phyloP scores from a whole-genome alignment of 2,113 vertebrate species.

The Dissostichus mawsoni region DNA sequence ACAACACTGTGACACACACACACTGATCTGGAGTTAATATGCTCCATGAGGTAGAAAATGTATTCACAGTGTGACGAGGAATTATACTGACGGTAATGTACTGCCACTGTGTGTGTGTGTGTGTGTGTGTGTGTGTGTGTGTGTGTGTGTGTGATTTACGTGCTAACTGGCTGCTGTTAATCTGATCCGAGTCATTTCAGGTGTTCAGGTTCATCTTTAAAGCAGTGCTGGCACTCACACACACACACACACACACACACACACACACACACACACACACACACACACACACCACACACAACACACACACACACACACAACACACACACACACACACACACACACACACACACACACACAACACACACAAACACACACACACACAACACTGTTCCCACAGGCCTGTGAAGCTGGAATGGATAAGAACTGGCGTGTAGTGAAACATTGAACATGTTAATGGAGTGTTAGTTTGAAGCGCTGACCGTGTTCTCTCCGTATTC shows the following conservation, averaged over 20 bases:
- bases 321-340: too few relatives aligned
- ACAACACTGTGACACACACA: slow-evolving; percentile 7
- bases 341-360: too few relatives aligned
- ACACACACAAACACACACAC: too few relatives aligned
- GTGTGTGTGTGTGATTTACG: slow-evolving; percentile 38
- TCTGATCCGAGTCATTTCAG: slow-evolving; percentile 47
- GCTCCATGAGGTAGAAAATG: slow-evolving; percentile 75
- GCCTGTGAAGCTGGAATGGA: too few relatives aligned
- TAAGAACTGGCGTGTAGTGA: too few relatives aligned
- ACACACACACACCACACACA: too few relatives aligned
- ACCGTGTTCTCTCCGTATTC: too few relatives aligned
- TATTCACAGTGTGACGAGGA: slow-evolving; percentile 51
- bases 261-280: too few relatives aligned
- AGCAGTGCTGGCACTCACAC: slow-evolving; percentile 15
- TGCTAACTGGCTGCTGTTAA: slow-evolving; percentile 42
- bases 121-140: background rate
- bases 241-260: background rate
- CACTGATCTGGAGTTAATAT: slow-evolving; percentile 59
- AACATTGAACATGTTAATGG: too few relatives aligned
- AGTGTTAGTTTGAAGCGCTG: too few relatives aligned
- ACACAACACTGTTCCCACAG: too few relatives aligned
- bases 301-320: background rate
- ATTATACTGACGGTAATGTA: slow-evolving; percentile 58
- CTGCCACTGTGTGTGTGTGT: slow-evolving; percentile 21
- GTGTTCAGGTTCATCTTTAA: slow-evolving; percentile 36